Percentiles rank a stretch among this genome's conserved stretches.
These are phyloP conservation scores for Syrmaticus mikado DNA, from an alignment of 2,113 vertebrate genomes.

Conservation along the genomic window DNA sequence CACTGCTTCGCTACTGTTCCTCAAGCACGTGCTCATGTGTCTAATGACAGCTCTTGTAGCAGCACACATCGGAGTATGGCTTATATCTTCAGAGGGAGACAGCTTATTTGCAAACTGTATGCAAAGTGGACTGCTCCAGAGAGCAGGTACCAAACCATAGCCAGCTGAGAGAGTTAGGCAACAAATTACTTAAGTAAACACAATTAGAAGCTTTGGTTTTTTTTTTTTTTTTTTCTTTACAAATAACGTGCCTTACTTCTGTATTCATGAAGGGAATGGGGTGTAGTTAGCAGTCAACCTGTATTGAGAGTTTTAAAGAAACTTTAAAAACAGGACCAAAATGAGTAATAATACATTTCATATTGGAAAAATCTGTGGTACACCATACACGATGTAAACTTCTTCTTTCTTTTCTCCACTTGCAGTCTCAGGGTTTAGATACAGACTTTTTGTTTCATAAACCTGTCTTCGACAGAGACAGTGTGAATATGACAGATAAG, in stretches of 20 bases:
- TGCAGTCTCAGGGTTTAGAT: background rate
- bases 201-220: background rate
- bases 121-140: background rate
- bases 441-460: background rate
- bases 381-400: background rate
- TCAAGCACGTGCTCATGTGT: background rate
- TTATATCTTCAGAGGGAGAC: background rate
- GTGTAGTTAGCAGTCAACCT: background rate
- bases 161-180: background rate
- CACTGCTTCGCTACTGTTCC: constrained; percentile 34
- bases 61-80: rapidly evolving
- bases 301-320: background rate
- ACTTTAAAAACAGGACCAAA: background rate
- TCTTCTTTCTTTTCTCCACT: background rate
- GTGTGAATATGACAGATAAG: background rate
- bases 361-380: background rate
- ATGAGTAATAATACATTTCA: background rate
- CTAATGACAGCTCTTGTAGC: background rate
- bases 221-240: background rate
- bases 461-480: background rate
- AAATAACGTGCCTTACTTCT: background rate
- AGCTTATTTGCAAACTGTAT: rapidly evolving
- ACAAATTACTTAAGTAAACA: background rate
- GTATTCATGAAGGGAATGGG: background rate
- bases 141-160: background rate